Evolutionary conservation across 2,888 invertebrate species (phyloP).

Genomic region (Amorpha juglandis): DNA sequence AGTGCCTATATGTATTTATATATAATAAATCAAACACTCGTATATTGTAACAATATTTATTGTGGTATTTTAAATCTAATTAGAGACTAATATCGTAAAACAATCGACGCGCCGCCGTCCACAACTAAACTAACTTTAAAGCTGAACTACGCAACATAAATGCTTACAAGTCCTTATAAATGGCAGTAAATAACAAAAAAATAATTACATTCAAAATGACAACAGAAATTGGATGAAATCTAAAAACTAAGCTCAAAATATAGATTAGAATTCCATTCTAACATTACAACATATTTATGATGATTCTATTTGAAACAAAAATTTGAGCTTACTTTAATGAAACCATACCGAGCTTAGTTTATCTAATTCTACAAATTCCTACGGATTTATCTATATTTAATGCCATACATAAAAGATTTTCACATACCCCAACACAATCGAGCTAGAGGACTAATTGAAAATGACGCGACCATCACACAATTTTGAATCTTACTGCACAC

Average conservation of each 20-base stretch:
- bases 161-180: slow-evolving; percentile 45
- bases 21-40: slow-evolving; percentile 37
- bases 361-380: neutral
- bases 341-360: neutral
- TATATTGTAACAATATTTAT: slow-evolving; percentile 58
- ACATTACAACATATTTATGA: no score
- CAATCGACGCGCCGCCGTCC: slow-evolving; percentile 57
- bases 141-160: slow-evolving; percentile 73
- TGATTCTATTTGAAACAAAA: neutral
- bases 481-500: no score
- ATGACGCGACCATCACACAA: no score
- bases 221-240: neutral
- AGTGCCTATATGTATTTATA: no score
- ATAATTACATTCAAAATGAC: neutral
- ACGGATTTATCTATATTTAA: neutral
- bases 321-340: neutral
- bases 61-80: slow-evolving; percentile 53
- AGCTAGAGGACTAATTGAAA: no score
- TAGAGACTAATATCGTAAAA: slow-evolving; percentile 60
- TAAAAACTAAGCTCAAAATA: neutral
- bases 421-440: neutral
- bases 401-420: neutral
- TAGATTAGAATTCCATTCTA: no score
- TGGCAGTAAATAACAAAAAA: slow-evolving; percentile 9
- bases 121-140: slow-evolving; percentile 71